phyloP scores from a whole-genome alignment of 2,797 vertebrate genomes.

The Capromys pilorides region DNA sequence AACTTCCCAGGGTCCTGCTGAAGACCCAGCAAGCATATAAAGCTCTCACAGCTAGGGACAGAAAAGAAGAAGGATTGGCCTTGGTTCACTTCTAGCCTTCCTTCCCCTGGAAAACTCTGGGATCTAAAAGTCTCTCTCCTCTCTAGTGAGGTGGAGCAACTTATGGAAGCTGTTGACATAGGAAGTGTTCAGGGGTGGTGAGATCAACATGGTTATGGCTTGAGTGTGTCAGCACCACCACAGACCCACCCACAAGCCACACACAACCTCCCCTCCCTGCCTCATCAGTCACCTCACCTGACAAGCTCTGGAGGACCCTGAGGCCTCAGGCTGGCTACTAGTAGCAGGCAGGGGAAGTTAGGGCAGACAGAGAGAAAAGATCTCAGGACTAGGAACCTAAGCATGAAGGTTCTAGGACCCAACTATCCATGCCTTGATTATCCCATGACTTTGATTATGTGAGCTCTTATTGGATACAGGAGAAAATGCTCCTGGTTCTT shows the following conservation, averaged over 20 bases:
- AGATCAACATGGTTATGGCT: slow-evolving; percentile 35
- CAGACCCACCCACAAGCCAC: slow-evolving; percentile 62
- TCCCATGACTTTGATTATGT: background rate
- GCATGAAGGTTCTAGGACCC: background rate
- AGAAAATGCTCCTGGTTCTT: slow-evolving; percentile 12
- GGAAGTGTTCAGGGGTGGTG: slow-evolving; percentile 47
- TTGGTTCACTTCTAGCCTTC: background rate
- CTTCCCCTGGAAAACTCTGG: background rate
- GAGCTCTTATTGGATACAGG: background rate
- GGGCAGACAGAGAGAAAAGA: background rate
- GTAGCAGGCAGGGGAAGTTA: background rate
- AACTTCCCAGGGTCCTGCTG: background rate
- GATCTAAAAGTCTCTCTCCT: background rate
- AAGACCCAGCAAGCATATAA: background rate
- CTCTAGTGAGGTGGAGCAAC: background rate
- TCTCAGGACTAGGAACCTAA: background rate
- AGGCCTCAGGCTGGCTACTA: background rate
- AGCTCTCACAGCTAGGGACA: background rate
- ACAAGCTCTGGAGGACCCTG: background rate
- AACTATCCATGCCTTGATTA: background rate
- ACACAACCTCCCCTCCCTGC: slow-evolving; percentile 14
- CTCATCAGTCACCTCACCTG: background rate
- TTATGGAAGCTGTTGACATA: slow-evolving; percentile 28
- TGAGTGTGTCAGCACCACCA: slow-evolving; percentile 43
- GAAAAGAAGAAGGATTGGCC: background rate